Conservation (phyloP, 2,797 vertebrate genomes). For the Cygnus olor region DNA sequence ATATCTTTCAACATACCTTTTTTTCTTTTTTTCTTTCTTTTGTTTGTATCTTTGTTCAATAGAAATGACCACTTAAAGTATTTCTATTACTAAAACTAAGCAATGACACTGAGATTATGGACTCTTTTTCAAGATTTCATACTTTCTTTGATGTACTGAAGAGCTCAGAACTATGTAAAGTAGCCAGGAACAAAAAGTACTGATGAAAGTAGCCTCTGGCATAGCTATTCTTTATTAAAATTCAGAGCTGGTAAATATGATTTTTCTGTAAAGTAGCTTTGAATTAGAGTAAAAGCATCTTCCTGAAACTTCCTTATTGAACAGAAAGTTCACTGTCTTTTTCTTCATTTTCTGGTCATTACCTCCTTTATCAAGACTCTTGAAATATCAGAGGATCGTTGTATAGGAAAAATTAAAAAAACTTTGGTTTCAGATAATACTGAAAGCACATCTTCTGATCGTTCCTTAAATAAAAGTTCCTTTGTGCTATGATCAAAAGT, state of each 20-base stretch:
- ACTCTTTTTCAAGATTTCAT: neutral
- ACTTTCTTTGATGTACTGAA: neutral
- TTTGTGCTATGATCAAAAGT: slow-evolving; percentile 21
- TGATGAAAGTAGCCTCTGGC: neutral
- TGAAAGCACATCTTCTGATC: neutral
- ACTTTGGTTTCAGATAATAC: neutral
- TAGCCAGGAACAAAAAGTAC: neutral
- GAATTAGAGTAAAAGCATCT: slow-evolving; percentile 9
- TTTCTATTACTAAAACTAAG: slow-evolving; percentile 8
- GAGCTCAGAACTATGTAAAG: slow-evolving; percentile 2
- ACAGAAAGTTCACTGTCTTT: neutral
- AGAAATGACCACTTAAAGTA: neutral
- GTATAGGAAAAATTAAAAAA: neutral
- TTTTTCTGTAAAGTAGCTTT: neutral
- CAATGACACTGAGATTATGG: neutral
- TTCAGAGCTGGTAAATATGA: neutral
- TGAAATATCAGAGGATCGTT: slow-evolving; percentile 12
- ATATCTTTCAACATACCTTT: neutral
- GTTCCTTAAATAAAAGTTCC: neutral
- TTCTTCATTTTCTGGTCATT: neutral
- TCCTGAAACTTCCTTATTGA: slow-evolving; percentile 3
- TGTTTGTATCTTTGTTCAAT: neutral
- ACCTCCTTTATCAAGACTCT: neutral
- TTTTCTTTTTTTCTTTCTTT: neutral
- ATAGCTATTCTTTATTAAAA: slow-evolving; percentile 22